A percentile compares a stretch with the other conserved stretches of the same genome.
These are phyloP conservation scores for Drosophila orena DNA, from an alignment of 1,140 invertebrate species.

Conservation along the genomic window DNA sequence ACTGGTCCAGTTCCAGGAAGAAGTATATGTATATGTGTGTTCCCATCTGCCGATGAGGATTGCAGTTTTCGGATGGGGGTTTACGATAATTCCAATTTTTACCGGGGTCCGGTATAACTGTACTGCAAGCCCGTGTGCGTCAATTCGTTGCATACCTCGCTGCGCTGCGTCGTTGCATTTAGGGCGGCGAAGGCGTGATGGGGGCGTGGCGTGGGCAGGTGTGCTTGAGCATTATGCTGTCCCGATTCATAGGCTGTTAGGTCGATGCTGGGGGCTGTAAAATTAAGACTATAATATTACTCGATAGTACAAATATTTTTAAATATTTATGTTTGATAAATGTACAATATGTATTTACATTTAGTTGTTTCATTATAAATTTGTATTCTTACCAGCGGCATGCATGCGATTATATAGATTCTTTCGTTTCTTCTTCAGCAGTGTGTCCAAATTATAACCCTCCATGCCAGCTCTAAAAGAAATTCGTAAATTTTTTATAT, in stretches of 20 bases:
- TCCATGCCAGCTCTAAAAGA: constrained; percentile 50
- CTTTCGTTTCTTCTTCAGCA: constrained; percentile 82
- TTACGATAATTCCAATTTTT: constrained; percentile 42
- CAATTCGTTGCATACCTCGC: constrained; percentile 64
- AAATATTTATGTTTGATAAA: not conserved
- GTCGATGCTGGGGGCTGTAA: constrained; percentile 60
- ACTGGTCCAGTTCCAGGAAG: constrained; percentile 85
- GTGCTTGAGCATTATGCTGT: constrained; percentile 42
- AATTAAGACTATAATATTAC: not conserved
- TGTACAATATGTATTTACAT: no score
- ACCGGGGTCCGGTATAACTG: constrained; percentile 66
- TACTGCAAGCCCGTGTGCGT: constrained; percentile 52
- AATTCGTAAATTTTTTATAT: not conserved
- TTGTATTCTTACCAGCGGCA: constrained; percentile 55
- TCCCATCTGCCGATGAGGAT: constrained; percentile 12
- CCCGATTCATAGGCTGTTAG: constrained; percentile 49
- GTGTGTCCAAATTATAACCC: constrained; percentile 73
- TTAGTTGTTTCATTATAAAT: no score
- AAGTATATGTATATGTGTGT: constrained; percentile 61
- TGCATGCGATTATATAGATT: constrained; percentile 83
- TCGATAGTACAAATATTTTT: not conserved
- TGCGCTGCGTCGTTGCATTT: constrained; percentile 48
- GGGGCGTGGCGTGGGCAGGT: constrained; percentile 49
- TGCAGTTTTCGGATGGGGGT: constrained; percentile 10
- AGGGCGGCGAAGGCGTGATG: constrained; percentile 70